Base-by-base conservation (phyloP, 2,888 invertebrate genomes). In the Morpho achilles region DNA sequence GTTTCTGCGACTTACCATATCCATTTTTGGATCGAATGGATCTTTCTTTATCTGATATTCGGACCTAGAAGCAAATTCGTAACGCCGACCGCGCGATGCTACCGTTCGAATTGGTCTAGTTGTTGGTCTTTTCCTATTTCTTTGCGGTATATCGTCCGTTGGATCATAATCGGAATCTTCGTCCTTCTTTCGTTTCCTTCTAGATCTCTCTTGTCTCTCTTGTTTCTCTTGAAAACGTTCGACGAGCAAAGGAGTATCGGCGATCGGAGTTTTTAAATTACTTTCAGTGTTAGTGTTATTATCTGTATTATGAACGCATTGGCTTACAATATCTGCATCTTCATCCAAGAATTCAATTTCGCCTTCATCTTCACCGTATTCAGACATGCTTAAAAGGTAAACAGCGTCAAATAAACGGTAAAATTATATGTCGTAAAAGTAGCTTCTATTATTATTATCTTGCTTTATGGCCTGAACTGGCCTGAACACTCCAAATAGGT, bases 341-440 rank as follows among this genome's bases (percentile, higher is more conserved):
- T 90, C 90, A 60, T 90, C 90, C n/a, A 90, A 71, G 67, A 78
- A 90, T 72, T 90, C 90, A 59, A 90, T 87, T 63, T 86, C 87
- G 47, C 75, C 73, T 10, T 84, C 87, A 22, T 50, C 53, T 23
- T 58, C 61, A 50, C 53, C 58, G 0, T 75, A 72, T 44, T 80
- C 82, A 44, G 71, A 62, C 83, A 83, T 84, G 2, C 7, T 64
- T 40, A 7, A 7, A 40, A 3, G 5, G 1, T 49, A 49, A 46
- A 3, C 32, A 32, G 32, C 32, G 16, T 16, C 16, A 16, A 16
- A 16, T 16, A 16, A 16, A 16, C 16, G 1, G 16, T 16, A 16
- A 16, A 16, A 16, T 16, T 16, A 16, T 16, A 1, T 16, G 16
- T 16, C 16, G 16, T 16, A 16, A 16, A 16, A 16, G 16, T 16